phyloP scores from a whole-genome alignment of 2,113 vertebrate species.

The Picathartes gymnocephalus region DNA sequence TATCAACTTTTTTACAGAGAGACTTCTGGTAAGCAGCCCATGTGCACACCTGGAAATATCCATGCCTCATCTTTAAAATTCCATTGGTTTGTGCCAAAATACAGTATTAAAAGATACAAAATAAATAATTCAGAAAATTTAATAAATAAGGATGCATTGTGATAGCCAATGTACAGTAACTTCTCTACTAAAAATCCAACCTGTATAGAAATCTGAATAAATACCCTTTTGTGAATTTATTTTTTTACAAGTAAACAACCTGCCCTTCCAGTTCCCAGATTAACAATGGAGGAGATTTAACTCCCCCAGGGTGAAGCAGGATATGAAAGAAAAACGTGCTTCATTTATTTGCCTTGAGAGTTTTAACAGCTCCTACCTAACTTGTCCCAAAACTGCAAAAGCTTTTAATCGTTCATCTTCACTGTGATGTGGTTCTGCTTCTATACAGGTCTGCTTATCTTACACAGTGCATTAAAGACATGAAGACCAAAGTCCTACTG shows the following conservation, averaged over 20 bases:
- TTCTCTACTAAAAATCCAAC: neutral
- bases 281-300: neutral
- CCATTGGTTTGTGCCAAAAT: constrained; percentile 20
- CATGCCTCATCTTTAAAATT: neutral
- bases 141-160: constrained; percentile 45
- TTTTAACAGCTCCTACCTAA: neutral
- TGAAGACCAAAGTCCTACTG: neutral
- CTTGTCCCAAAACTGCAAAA: neutral
- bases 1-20: neutral
- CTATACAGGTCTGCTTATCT: neutral
- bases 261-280: neutral
- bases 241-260: neutral
- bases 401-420: neutral
- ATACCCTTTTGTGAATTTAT: neutral
- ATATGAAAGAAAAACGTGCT: neutral
- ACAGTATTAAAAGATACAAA: constrained; percentile 52
- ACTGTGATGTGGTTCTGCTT: neutral
- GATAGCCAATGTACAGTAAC: constrained; percentile 5
- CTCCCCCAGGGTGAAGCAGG: neutral
- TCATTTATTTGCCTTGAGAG: neutral
- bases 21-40: neutral
- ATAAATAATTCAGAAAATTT: constrained; percentile 60
- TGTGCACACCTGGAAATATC: neutral
- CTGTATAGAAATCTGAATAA: neutral
- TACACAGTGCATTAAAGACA: neutral